Evolutionary conservation across 1,140 invertebrate genomes (phyloP), one percentile per base, ranked within the genome.

Genomic region (Gryllus bimaculatus): DNA sequence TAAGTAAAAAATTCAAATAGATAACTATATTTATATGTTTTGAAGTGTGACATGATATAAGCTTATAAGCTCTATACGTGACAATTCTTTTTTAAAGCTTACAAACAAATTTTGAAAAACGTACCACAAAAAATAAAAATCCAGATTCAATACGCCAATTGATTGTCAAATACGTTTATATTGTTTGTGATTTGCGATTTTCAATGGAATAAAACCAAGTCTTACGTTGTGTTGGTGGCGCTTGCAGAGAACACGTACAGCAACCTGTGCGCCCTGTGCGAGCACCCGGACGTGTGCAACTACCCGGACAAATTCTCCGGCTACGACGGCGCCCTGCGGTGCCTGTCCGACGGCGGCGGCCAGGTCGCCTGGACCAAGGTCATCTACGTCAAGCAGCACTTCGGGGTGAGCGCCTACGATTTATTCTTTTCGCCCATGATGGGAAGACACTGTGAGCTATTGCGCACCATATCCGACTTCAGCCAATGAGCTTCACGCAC

Each of bases 291-390:
- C 1, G 85, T 88, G 78, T 96, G 93, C 83, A 92, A 95, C 83
- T 94, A 95, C 80, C 92, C 93, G 8, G 95, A 97, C 83, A 89
- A 89, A 73, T 95, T 89, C 84, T 93, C 93, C 73, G 95, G 95
- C 2, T 95, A 95, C 83, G 91, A 94, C 75, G 95, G 95, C 0
- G 93, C 94, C 8, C 87, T 96, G 21, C 86, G 92, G 18, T 97
- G 95, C 85, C 83, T 97, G 73, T 90, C 91, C 10, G 90, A 93
- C 79, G 92, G 93, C 73, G 90, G 90, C 3, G 95, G 94, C 3
- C 90, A 96, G 79, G 89, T 96, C 1, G 95, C 94, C 7, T 96
- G 95, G 86, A 92, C 94, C 4, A 94, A 95, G 84, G 90, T 95
- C 79, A 92, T 93, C 80, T 94, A 89, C 79, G 92, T 95, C 2